A percentile compares a stretch with the other conserved stretches of the same genome.
phyloP scores from a whole-genome alignment of 2,113 vertebrate species.

The Rhizomys pruinosus region DNA sequence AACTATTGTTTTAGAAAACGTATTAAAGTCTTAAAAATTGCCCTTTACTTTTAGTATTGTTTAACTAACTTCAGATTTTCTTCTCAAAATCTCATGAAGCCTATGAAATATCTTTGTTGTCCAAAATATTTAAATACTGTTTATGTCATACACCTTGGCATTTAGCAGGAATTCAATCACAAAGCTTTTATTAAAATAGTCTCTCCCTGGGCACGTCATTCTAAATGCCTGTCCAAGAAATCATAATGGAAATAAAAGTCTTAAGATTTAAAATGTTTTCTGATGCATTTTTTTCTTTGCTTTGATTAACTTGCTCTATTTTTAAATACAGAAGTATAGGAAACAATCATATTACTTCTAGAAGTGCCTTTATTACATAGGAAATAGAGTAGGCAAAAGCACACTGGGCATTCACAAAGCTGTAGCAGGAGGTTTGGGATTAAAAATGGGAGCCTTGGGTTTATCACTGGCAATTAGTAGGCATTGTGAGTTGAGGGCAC shows the following conservation, averaged over 20 bases:
- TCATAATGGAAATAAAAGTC: constrained; percentile 34
- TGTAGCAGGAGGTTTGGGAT: constrained; percentile 47
- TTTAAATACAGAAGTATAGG: constrained; percentile 18
- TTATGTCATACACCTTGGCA: neutral
- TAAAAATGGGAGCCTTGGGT: constrained; percentile 35
- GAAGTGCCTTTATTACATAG: neutral
- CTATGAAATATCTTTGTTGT: neutral
- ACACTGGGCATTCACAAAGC: constrained; percentile 32
- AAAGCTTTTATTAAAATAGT: neutral
- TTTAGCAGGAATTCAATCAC: constrained; percentile 30
- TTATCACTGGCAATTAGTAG: constrained; percentile 72
- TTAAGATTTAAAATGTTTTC: constrained; percentile 33
- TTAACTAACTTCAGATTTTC: constrained; percentile 37
- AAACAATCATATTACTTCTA: constrained; percentile 15
- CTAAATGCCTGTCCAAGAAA: constrained; percentile 48
- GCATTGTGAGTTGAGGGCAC: constrained; percentile 66
- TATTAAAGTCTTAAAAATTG: neutral
- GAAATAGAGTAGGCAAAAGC: constrained; percentile 57
- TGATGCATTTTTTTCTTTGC: constrained; percentile 25
- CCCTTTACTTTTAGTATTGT: neutral
- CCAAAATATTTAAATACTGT: neutral
- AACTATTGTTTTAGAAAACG: constrained; percentile 30
- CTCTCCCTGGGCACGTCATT: constrained; percentile 28
- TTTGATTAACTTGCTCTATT: constrained; percentile 57
- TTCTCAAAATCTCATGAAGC: constrained; percentile 45